A percentile compares a stretch with the other conserved stretches of the same genome.
phyloP scores from a whole-genome alignment of 2,888 invertebrate species.

The Drosophila stalkeri region DNA sequence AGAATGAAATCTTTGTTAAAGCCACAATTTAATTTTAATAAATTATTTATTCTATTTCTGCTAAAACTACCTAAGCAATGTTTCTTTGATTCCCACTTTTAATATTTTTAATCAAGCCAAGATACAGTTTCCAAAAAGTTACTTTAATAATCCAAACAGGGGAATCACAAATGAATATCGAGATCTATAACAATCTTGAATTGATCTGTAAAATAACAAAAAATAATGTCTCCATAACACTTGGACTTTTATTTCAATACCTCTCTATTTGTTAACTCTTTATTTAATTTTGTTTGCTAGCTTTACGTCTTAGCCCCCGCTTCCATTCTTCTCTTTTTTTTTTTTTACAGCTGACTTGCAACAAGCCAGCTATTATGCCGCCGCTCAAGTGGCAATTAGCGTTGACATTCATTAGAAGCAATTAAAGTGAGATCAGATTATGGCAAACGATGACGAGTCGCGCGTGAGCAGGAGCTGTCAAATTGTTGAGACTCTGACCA shows the following conservation, averaged over 20 bases:
- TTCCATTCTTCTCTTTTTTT: slow-evolving; percentile 30
- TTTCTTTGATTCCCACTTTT: too few species aligned
- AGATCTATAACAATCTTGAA: background rate
- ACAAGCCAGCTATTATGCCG: slow-evolving; percentile 36
- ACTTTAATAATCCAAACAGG: background rate
- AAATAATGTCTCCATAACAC: background rate
- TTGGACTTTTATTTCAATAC: background rate
- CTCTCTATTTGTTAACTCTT: background rate
- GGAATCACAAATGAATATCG: background rate
- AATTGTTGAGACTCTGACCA: slow-evolving; percentile 36
- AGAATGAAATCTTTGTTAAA: too few species aligned
- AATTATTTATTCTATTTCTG: too few species aligned
- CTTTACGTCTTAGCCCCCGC: slow-evolving; percentile 20
- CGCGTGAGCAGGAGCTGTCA: slow-evolving; percentile 56
- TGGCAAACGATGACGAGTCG: slow-evolving; percentile 58
- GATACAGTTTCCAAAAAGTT: background rate
- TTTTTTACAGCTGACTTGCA: slow-evolving; percentile 37
- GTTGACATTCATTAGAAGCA: slow-evolving; percentile 76
- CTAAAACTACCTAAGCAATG: too few species aligned
- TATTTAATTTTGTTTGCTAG: slow-evolving; percentile 32
- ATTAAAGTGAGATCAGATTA: slow-evolving; percentile 77
- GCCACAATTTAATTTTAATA: too few species aligned
- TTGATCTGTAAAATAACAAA: background rate
- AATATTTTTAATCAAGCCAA: background rate
- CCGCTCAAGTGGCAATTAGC: slow-evolving; percentile 72